These are phyloP conservation scores for Nyleta sp. DNA, from an alignment of 2,888 invertebrate species.

Conservation along the genomic window DNA sequence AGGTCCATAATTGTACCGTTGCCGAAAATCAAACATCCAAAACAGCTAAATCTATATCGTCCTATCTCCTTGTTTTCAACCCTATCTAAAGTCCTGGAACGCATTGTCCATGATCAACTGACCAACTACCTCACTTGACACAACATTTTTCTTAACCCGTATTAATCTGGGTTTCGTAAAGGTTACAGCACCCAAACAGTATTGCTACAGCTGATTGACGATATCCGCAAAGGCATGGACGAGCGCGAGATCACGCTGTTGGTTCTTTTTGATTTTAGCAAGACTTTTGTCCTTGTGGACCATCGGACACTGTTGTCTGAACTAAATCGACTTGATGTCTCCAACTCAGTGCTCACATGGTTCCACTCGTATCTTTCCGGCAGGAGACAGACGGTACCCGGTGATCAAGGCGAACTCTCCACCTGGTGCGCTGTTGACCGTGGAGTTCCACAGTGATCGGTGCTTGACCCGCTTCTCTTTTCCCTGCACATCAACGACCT, in stretches of 20 bases:
- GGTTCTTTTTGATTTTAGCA: neutral
- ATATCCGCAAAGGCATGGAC: neutral
- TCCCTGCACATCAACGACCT: too few species aligned
- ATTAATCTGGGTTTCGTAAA: slow-evolving; percentile 1
- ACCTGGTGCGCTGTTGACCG: too few species aligned
- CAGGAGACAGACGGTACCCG: too few species aligned
- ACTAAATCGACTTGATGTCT: too few species aligned
- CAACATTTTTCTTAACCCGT: neutral
- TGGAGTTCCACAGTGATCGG: too few species aligned
- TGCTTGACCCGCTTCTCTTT: too few species aligned
- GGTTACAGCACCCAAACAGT: slow-evolving; percentile 12
- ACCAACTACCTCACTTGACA: neutral
- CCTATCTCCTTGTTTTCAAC: slow-evolving; percentile 14
- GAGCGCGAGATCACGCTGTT: neutral
- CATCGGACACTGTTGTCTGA: neutral
- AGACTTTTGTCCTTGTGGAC: neutral
- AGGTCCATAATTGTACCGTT: neutral
- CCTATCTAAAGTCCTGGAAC: slow-evolving; percentile 20
- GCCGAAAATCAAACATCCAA: neutral
- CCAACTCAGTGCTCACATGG: too few species aligned
- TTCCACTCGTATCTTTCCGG: neutral
- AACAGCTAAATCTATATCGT: neutral
- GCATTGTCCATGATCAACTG: slow-evolving; percentile 21
- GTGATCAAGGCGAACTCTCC: too few species aligned
- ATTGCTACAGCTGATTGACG: neutral